Evolutionary conservation across 2,113 vertebrate genomes (phyloP).

Genomic region (Zingel zingel): DNA sequence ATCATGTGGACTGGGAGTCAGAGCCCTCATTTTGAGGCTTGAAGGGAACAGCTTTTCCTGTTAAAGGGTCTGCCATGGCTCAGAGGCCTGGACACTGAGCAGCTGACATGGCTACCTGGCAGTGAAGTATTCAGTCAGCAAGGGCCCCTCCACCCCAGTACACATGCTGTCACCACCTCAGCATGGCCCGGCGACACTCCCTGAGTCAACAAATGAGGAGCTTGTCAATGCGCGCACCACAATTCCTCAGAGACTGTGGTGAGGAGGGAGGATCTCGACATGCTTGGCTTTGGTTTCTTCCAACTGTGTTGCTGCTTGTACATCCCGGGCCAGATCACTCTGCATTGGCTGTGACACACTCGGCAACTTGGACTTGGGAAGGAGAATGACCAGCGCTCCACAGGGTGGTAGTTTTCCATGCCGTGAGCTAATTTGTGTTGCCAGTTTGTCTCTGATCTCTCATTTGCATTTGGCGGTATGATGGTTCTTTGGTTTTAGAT

Average conservation of each 20-base stretch:
- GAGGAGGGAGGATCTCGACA: conserved; percentile 74
- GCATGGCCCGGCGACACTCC: conserved; percentile 82
- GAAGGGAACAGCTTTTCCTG: conserved; percentile 62
- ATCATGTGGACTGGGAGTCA: conserved; percentile 58
- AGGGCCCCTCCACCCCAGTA: conserved; percentile 45
- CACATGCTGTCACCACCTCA: conserved; percentile 80
- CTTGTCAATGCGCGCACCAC: conserved; percentile 82
- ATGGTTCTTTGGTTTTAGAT: conserved; percentile 25
- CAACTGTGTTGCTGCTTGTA: conserved; percentile 64
- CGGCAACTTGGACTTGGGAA: conserved; percentile 14
- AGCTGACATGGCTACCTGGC: conserved; percentile 74
- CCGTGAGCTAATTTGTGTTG: conserved; percentile 42
- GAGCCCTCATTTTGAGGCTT: conserved; percentile 46
- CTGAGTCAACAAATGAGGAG: conserved; percentile 84
- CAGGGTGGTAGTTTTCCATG: conserved; percentile 34
- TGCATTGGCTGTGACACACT: conserved; percentile 36
- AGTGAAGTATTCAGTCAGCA: conserved; percentile 69
- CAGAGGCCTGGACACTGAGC: conserved; percentile 49
- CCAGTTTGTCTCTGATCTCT: conserved; percentile 12
- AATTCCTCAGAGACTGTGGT: conserved; percentile 79
- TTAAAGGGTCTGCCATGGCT: conserved; percentile 53
- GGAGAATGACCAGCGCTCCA: conserved; percentile 40
- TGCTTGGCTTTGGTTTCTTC: conserved; percentile 76
- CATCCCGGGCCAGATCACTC: conserved; percentile 44
- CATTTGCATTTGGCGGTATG: conserved; percentile 1